Conservation (phyloP, 2,797 vertebrate species). For the Typhlichthys eigenmanni region DNA sequence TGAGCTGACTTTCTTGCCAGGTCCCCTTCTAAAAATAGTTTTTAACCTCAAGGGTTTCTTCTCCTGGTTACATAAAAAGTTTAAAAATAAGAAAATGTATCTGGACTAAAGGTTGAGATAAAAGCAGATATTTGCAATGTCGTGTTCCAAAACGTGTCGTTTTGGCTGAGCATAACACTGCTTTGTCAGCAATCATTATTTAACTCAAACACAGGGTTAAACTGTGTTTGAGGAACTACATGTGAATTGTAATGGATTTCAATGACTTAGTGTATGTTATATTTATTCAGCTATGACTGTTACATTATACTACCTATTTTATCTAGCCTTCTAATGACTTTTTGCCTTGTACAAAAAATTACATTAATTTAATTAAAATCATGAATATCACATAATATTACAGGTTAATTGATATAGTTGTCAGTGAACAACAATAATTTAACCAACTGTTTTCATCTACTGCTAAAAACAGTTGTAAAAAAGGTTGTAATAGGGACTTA, state of each 20-base stretch:
- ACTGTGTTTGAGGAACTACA: no score
- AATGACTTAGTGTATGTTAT: no score
- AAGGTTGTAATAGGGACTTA: not conserved
- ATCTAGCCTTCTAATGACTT: not conserved
- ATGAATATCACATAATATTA: not conserved
- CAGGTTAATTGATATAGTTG: no score
- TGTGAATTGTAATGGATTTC: no score
- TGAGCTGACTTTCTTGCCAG: no score
- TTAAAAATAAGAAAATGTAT: no score
- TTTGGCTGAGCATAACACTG: slow-evolving; percentile 55
- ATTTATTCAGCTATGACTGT: no score
- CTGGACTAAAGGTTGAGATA: no score
- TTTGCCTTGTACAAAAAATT: not conserved
- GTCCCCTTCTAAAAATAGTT: no score
- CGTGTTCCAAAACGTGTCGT: not conserved
- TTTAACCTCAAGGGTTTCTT: no score
- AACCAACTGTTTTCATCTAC: not conserved
- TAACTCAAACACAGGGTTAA: slow-evolving; percentile 55
- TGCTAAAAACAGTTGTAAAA: slow-evolving; percentile 4
- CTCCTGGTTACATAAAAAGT: no score
- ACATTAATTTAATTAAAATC: not conserved
- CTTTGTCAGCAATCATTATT: slow-evolving; percentile 64
- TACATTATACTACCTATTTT: no score
- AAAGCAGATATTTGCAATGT: slow-evolving; percentile 15
- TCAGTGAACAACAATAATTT: not conserved